phyloP scores from a whole-genome alignment of 2,797 vertebrate species.

The Pelobates cultripes region DNA sequence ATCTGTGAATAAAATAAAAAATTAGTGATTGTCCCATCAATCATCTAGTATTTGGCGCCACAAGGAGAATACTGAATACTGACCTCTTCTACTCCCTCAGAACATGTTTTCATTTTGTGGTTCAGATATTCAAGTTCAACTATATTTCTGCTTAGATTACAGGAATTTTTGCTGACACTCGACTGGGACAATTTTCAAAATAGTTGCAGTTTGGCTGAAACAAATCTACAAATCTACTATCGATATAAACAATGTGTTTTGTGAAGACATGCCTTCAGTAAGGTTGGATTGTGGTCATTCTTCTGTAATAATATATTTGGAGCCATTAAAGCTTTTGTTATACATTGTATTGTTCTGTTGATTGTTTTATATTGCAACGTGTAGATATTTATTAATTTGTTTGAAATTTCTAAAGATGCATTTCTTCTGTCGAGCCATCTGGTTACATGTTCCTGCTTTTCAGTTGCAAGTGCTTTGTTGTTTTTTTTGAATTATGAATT shows the following conservation, averaged over 20 bases:
- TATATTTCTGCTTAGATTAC: too few relatives aligned
- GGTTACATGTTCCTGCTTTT: conserved; percentile 5
- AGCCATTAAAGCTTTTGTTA: background rate
- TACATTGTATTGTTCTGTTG: background rate
- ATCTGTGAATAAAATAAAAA: too few relatives aligned
- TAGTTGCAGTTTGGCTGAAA: too few relatives aligned
- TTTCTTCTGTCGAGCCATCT: conserved; percentile 14
- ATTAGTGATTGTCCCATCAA: too few relatives aligned
- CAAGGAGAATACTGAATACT: too few relatives aligned
- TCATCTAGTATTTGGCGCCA: too few relatives aligned
- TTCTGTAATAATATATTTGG: conserved; percentile 18
- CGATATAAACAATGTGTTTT: conserved; percentile 34
- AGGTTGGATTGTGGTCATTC: conserved; percentile 19
- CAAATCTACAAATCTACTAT: too few relatives aligned
- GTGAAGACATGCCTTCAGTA: conserved; percentile 35
- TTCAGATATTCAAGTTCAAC: too few relatives aligned
- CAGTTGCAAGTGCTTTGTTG: background rate
- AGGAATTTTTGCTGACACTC: too few relatives aligned
- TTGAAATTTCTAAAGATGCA: background rate
- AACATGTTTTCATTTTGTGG: too few relatives aligned
- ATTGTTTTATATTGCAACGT: conserved; percentile 23
- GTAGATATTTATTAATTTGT: conserved; percentile 13
- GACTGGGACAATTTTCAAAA: too few relatives aligned
- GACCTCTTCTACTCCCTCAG: too few relatives aligned
- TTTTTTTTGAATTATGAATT: conserved; percentile 21